A percentile compares a stretch with the other conserved stretches of the same genome.
Conservation (phyloP, 92 coral and sea anemone genomes). For the Bergia puertoricense region DNA sequence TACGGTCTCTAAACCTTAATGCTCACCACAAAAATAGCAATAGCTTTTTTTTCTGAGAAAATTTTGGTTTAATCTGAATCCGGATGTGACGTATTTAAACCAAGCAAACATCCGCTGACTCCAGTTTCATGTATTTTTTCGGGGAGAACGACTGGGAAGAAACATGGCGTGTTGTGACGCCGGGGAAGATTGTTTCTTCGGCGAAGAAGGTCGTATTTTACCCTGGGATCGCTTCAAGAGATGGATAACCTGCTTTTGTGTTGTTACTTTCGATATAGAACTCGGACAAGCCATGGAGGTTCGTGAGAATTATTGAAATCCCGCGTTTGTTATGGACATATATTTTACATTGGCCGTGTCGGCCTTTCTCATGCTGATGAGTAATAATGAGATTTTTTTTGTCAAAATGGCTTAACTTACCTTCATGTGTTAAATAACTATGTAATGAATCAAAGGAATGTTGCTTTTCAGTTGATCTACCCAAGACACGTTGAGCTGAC, state of each 20-base stretch:
- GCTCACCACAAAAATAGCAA: neutral
- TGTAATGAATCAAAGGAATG: slow-evolving; percentile 14
- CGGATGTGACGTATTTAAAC: slow-evolving; percentile 61
- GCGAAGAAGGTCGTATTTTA: slow-evolving; percentile 64
- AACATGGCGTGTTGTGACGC: slow-evolving; percentile 85
- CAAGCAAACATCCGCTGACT: slow-evolving; percentile 42
- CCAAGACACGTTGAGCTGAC: slow-evolving; percentile 88
- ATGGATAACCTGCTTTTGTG: slow-evolving; percentile 98
- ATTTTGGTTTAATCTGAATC: neutral
- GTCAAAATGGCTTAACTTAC: neutral
- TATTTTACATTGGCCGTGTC: neutral
- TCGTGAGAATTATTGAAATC: neutral
- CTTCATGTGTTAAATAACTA: neutral
- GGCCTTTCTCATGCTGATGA: neutral
- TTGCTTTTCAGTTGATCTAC: slow-evolving; percentile 75
- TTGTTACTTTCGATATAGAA: slow-evolving; percentile 95
- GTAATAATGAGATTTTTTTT: neutral
- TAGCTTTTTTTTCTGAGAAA: neutral
- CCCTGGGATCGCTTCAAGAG: slow-evolving; percentile 99
- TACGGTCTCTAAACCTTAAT: no score
- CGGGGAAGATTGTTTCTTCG: slow-evolving; percentile 60
- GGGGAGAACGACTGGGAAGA: slow-evolving; percentile 1
- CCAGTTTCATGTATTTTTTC: slow-evolving; percentile 16
- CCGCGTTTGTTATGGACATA: neutral
- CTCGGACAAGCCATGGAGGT: slow-evolving; percentile 99